phyloP scores from a whole-genome alignment of 2,888 invertebrate species.

The Monochamus alternatus region DNA sequence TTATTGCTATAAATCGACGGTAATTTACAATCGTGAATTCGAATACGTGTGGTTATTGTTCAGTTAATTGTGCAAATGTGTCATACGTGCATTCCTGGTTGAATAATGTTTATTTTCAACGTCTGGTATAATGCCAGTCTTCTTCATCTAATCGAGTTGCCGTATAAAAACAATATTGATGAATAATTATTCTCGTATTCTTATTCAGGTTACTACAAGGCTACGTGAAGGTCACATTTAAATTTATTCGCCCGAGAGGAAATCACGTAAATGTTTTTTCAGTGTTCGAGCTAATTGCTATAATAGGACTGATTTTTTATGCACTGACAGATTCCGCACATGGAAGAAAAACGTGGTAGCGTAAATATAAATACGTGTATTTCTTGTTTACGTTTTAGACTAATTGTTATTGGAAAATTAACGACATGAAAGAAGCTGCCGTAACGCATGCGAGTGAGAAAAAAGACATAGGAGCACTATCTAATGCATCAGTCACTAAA shows the following conservation, averaged over 20 bases:
- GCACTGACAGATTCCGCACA: no score
- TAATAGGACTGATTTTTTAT: not conserved
- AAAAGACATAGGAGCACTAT: no score
- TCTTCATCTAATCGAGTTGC: slow-evolving; percentile 13
- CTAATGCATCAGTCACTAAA: no score
- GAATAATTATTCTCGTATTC: slow-evolving; percentile 3
- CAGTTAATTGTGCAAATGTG: slow-evolving; percentile 31
- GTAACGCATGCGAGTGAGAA: no score
- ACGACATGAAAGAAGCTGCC: no score
- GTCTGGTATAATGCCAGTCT: not conserved
- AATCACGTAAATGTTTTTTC: no score
- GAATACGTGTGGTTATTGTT: slow-evolving; percentile 27
- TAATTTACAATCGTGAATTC: slow-evolving; percentile 19
- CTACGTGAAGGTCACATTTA: slow-evolving; percentile 12
- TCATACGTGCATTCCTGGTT: slow-evolving; percentile 11
- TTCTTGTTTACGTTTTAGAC: no score
- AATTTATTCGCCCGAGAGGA: slow-evolving; percentile 5
- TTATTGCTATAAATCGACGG: slow-evolving; percentile 14
- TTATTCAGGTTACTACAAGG: slow-evolving; percentile 8
- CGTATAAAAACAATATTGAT: not conserved
- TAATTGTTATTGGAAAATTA: no score
- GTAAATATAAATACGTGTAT: no score
- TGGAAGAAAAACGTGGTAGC: not conserved
- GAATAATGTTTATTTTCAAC: slow-evolving; percentile 28
- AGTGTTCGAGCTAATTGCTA: not conserved